phyloP scores from a whole-genome alignment of 2,113 vertebrate genomes.

The Psittacula cyanocephala region DNA sequence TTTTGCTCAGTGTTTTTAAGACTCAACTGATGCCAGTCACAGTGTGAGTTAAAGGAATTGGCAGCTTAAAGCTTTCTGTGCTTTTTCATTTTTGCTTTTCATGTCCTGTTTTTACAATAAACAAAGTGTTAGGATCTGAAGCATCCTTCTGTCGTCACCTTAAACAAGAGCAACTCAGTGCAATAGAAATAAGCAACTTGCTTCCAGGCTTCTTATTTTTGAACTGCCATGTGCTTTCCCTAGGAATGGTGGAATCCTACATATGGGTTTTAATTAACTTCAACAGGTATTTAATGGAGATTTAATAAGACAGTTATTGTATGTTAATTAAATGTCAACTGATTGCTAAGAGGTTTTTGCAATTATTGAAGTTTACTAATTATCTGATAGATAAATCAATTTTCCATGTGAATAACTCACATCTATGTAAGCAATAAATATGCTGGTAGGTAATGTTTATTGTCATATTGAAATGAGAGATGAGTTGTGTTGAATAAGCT shows the following conservation, averaged over 20 bases:
- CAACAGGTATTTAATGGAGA: slow-evolving; percentile 80
- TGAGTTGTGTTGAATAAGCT: slow-evolving; percentile 2
- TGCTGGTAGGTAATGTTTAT: slow-evolving; percentile 56
- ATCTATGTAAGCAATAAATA: slow-evolving; percentile 75
- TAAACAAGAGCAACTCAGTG: neutral
- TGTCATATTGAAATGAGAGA: slow-evolving; percentile 59
- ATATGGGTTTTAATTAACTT: slow-evolving; percentile 78
- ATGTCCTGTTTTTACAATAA: neutral
- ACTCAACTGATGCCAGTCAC: neutral
- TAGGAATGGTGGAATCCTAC: slow-evolving; percentile 51
- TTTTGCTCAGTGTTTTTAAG: neutral
- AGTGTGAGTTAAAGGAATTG: neutral
- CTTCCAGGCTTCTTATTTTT: slow-evolving; percentile 3
- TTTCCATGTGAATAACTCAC: slow-evolving; percentile 72
- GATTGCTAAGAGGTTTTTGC: slow-evolving; percentile 79
- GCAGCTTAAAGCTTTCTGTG: neutral
- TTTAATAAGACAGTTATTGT: slow-evolving; percentile 85
- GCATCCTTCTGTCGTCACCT: neutral
- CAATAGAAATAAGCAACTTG: neutral
- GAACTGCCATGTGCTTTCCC: slow-evolving; percentile 49
- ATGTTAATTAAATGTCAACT: slow-evolving; percentile 83
- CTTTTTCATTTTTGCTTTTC: neutral
- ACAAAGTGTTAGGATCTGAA: neutral
- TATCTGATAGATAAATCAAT: slow-evolving; percentile 83
- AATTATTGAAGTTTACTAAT: slow-evolving; percentile 84